A percentile compares a stretch with the other conserved stretches of the same genome.
Evolutionary conservation across 2,113 vertebrate genomes (phyloP).

Genomic region (Calonectris borealis): DNA sequence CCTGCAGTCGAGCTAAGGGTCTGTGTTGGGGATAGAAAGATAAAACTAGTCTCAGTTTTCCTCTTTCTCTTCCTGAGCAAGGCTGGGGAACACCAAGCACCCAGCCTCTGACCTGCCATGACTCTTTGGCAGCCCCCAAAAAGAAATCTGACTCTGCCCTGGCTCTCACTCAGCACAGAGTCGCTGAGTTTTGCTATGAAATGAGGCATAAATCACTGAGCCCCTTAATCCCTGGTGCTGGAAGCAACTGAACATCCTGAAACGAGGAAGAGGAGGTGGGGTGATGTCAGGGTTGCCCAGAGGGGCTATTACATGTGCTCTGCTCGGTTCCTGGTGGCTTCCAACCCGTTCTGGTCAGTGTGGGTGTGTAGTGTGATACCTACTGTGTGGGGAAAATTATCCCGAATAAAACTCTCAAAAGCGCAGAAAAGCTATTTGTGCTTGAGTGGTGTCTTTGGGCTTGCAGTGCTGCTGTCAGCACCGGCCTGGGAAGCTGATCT

Average conservation of each 20-base stretch:
- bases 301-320: not conserved
- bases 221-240: not conserved
- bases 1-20: not conserved
- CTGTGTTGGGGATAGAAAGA: not conserved
- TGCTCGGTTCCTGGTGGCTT: not conserved
- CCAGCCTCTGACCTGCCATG: not conserved
- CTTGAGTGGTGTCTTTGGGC: not conserved
- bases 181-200: conserved; percentile 4
- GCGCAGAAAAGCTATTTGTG: not conserved
- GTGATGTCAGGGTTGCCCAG: not conserved
- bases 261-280: not conserved
- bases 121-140: not conserved
- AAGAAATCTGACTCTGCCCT: not conserved
- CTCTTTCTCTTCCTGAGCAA: not conserved
- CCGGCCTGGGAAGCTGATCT: not conserved
- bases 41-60: not conserved
- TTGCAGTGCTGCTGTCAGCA: not conserved
- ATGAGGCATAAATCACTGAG: not conserved
- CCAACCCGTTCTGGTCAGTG: not conserved
- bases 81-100: not conserved
- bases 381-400: not conserved
- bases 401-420: not conserved
- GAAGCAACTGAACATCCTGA: not conserved
- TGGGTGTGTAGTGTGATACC: not conserved
- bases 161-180: not conserved